These are phyloP conservation scores for Drosophila suzukii DNA, from an alignment of 1,140 invertebrate species.

Conservation along the genomic window DNA sequence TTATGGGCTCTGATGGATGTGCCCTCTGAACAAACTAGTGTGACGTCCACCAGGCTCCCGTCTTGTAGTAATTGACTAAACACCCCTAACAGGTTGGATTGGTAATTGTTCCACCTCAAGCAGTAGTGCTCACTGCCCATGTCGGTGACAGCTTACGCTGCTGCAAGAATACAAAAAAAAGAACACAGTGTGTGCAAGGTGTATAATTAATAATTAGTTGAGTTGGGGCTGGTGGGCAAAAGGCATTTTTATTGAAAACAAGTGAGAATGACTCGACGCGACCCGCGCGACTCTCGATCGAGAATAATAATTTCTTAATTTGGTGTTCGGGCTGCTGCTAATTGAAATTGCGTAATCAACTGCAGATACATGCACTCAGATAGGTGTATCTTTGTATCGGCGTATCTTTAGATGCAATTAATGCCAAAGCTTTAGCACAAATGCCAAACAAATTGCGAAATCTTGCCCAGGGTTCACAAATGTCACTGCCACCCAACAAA, in stretches of 20 bases:
- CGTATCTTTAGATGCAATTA: conserved; percentile 62
- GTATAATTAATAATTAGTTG: not conserved
- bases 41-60: conserved; percentile 97
- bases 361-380: conserved; percentile 12
- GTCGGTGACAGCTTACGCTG: conserved; percentile 94
- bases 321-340: conserved; percentile 21
- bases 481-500: conserved; percentile 54
- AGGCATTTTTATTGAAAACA: not conserved
- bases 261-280: conserved; percentile 1
- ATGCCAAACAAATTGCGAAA: conserved; percentile 61
- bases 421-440: conserved; percentile 50
- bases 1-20: conserved; percentile 97
- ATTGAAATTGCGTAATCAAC: conserved; percentile 67
- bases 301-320: conserved; percentile 65
- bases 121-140: conserved; percentile 98
- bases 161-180: conserved; percentile 84
- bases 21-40: conserved; percentile 96
- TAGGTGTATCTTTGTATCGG: conserved; percentile 12
- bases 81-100: conserved; percentile 96
- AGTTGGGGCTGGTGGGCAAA: conserved; percentile 3
- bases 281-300: not conserved
- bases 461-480: conserved; percentile 66
- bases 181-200: not conserved
- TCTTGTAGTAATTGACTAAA: conserved; percentile 97
- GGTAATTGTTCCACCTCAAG: conserved; percentile 98